These are phyloP conservation scores for Micoletzkya japonica DNA, from an alignment of 2,888 invertebrate species.

Conservation along the genomic window DNA sequence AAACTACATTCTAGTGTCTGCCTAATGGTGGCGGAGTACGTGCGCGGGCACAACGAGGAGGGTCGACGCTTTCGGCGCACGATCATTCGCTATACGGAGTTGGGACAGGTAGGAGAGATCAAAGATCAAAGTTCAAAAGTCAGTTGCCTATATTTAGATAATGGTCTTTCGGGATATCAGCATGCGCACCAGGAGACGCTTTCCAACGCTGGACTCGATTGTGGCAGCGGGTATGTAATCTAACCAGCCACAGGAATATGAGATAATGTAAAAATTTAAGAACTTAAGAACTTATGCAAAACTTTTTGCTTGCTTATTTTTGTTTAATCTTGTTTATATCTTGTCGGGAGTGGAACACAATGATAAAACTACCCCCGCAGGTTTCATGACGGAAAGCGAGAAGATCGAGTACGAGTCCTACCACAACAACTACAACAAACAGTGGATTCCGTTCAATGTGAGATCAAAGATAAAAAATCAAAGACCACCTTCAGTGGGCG, in stretches of 20 bases:
- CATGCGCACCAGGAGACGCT: background rate
- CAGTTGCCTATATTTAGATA: constrained; percentile 7
- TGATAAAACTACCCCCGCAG: too few relatives aligned
- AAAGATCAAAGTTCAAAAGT: background rate
- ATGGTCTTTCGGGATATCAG: constrained; percentile 28
- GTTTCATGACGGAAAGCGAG: constrained; percentile 25
- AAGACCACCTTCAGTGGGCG: constrained; percentile 36
- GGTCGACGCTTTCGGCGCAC: constrained; percentile 16
- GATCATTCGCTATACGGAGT: constrained; percentile 17
- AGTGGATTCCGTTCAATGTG: constrained; percentile 20
- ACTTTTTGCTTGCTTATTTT: background rate
- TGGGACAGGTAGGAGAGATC: constrained; percentile 4
- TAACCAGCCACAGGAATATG: background rate
- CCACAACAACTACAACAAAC: constrained; percentile 10
- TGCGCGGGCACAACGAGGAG: constrained; percentile 17
- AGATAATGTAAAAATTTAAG: background rate
- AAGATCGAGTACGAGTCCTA: constrained; percentile 22
- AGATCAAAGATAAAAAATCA: background rate
- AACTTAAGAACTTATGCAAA: background rate
- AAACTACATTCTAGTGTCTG: constrained; percentile 6
- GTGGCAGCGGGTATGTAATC: constrained; percentile 8
- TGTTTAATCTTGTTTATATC: background rate
- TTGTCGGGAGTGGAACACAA: too few relatives aligned
- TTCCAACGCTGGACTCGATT: constrained; percentile 22
- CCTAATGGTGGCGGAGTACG: constrained; percentile 15